Conservation (phyloP, 2,888 invertebrate genomes). For the Syrphus vitripennis region DNA sequence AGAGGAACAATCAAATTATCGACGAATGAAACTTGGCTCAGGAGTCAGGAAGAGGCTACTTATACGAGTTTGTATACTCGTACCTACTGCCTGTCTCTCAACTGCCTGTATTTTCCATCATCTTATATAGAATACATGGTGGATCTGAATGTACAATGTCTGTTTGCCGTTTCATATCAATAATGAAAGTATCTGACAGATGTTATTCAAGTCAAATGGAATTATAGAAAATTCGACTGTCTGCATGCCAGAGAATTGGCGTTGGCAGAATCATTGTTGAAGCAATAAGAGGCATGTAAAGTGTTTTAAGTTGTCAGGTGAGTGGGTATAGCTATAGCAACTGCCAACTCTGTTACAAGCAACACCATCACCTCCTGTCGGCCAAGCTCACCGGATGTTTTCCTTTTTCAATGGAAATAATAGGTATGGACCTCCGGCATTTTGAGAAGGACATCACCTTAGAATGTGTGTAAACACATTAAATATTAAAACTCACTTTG, state of each 20-base stretch:
- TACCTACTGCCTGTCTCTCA: not conserved
- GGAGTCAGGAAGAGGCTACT: not conserved
- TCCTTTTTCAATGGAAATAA: constrained; percentile 12
- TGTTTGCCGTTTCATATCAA: constrained; percentile 59
- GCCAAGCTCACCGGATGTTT: not conserved
- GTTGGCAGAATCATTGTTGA: constrained; percentile 4
- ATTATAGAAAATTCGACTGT: constrained; percentile 51
- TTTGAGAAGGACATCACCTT: constrained; percentile 26
- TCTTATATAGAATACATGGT: not conserved
- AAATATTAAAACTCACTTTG: constrained; percentile 36
- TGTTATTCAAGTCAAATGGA: constrained; percentile 55
- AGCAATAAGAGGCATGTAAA: constrained; percentile 8
- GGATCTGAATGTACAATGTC: constrained; percentile 30
- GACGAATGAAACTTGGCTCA: constrained; percentile 57
- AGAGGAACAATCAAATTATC: constrained; percentile 68
- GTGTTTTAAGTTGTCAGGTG: constrained; percentile 49
- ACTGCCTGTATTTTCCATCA: not conserved
- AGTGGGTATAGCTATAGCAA: not conserved
- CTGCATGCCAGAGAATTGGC: constrained; percentile 25
- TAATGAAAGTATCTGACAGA: constrained; percentile 66
- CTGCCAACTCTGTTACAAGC: not conserved
- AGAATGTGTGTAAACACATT: constrained; percentile 44
- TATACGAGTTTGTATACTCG: not conserved
- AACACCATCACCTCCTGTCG: not conserved
- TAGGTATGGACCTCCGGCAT: constrained; percentile 37